Evolutionary conservation across 2,888 invertebrate species (phyloP).

Genomic region (Polietes domitor): DNA sequence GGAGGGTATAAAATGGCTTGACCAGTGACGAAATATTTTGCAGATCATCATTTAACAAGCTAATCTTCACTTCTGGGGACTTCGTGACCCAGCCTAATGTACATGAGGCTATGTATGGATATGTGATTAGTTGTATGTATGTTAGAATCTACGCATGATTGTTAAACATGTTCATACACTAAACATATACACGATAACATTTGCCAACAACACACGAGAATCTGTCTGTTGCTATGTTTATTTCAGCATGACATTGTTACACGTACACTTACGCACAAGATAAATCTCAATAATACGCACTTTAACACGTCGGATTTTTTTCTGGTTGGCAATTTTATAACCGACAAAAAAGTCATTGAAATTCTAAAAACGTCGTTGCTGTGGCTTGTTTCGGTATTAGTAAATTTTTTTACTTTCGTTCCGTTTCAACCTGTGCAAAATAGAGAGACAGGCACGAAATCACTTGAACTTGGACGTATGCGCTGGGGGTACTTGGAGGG

Average conservation of each 20-base stretch:
- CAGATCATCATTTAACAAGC: no score
- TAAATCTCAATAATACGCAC: slow-evolving; percentile 41
- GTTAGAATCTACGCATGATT: slow-evolving; percentile 6
- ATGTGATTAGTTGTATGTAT: background rate
- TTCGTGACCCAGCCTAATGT: background rate
- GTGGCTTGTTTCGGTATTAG: background rate
- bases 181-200: background rate
- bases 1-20: no score
- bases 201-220: background rate
- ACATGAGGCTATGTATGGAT: background rate
- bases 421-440: no score
- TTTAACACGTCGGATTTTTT: slow-evolving; percentile 47
- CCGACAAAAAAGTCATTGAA: slow-evolving; percentile 7
- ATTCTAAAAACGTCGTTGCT: slow-evolving; percentile 16
- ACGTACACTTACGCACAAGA: slow-evolving; percentile 36
- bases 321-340: background rate
- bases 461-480: background rate
- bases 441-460: background rate
- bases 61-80: no score
- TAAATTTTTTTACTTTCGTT: background rate
- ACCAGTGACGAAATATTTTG: no score
- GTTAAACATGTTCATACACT: background rate
- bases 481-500: no score
- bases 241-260: slow-evolving; percentile 19
- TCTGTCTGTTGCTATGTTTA: slow-evolving; percentile 10